A percentile compares a stretch with the other conserved stretches of the same genome.
These are phyloP conservation scores for Andrena haemorrhoa DNA, from an alignment of 2,888 invertebrate genomes.

Conservation along the genomic window DNA sequence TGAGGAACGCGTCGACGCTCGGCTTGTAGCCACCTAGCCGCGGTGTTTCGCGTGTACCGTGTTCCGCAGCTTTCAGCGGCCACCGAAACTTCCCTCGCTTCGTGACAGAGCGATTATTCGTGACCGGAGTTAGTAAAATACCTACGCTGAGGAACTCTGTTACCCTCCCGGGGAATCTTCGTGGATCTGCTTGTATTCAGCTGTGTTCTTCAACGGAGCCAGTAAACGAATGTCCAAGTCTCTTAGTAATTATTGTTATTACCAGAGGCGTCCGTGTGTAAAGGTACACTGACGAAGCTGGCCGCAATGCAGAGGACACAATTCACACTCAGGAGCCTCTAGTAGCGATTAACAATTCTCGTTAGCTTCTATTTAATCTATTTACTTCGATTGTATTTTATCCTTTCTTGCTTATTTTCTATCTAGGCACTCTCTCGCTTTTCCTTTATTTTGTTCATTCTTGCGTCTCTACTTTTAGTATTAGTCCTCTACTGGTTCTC, in stretches of 20 bases:
- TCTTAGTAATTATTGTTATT: neutral
- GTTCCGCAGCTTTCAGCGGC: neutral
- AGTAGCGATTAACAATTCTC: too few species aligned
- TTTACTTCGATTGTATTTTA: too few species aligned
- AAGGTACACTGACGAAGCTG: too few species aligned
- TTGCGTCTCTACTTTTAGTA: too few species aligned
- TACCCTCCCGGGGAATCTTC: neutral
- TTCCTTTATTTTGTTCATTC: too few species aligned
- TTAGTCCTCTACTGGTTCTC: too few species aligned
- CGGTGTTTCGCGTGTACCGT: conserved; percentile 5
- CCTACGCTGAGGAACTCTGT: neutral
- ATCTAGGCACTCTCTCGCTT: too few species aligned
- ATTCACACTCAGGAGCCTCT: too few species aligned
- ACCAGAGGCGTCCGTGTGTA: neutral
- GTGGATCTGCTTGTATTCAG: neutral
- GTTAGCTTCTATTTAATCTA: too few species aligned
- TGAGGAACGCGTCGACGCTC: conserved; percentile 1
- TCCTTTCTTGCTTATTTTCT: too few species aligned
- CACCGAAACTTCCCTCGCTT: conserved; percentile 2
- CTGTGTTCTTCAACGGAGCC: neutral
- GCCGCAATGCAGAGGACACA: too few species aligned
- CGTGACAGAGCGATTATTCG: conserved; percentile 8
- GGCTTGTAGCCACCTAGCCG: neutral
- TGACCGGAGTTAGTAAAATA: neutral
- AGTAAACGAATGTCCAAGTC: neutral